Evolutionary conservation across 2,797 vertebrate genomes (phyloP).

Genomic region (Malacoctenus gilli): DNA sequence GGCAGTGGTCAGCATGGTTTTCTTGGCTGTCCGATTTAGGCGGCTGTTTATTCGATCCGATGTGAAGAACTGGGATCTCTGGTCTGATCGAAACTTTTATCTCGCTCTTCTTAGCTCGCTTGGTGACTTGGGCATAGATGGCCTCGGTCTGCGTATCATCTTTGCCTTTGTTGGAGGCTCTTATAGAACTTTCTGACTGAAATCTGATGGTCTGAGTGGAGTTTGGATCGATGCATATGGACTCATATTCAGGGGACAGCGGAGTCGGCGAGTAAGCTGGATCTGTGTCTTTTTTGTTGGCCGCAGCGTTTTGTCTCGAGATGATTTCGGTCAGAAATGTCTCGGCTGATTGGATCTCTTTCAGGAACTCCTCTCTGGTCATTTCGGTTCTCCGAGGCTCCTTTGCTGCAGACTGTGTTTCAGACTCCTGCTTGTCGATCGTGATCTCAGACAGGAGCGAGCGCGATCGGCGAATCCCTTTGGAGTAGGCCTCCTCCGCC

Average conservation of each 20-base stretch:
- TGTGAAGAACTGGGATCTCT: constrained; percentile 83
- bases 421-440: constrained; percentile 66
- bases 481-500: constrained; percentile 77
- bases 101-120: constrained; percentile 83
- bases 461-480: constrained; percentile 78
- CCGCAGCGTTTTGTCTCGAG: constrained; percentile 74
- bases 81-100: constrained; percentile 82
- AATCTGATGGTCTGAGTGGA: constrained; percentile 81
- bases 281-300: constrained; percentile 64
- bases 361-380: constrained; percentile 83
- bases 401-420: constrained; percentile 58
- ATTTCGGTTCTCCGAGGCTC: constrained; percentile 75
- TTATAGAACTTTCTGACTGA: constrained; percentile 75
- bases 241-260: constrained; percentile 84
- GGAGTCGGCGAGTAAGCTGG: constrained; percentile 68
- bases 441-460: constrained; percentile 76
- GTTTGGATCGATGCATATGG: constrained; percentile 81
- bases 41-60: constrained; percentile 73
- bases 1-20: constrained; percentile 61
- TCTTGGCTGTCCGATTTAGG: constrained; percentile 51
- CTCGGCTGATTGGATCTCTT: constrained; percentile 85
- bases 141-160: constrained; percentile 79
- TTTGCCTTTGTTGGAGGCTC: constrained; percentile 66
- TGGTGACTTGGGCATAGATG: constrained; percentile 86
- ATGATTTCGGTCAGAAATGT: constrained; percentile 87